phyloP scores from a whole-genome alignment of 2,888 invertebrate species.

The Drosophila falleni region DNA sequence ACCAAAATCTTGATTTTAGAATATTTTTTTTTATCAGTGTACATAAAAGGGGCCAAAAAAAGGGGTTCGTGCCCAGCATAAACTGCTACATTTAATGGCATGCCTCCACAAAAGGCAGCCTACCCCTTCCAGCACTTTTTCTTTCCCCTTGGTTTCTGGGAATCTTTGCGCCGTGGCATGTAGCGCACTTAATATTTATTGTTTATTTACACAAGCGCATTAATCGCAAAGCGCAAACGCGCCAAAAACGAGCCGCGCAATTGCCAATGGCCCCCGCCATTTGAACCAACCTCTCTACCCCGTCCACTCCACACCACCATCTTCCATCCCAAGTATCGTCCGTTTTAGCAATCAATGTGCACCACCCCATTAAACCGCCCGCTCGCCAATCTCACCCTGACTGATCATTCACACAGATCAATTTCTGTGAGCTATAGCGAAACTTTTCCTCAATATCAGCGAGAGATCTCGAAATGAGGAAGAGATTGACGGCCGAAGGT shows the following conservation, averaged over 20 bases:
- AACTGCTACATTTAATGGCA: conserved; percentile 66
- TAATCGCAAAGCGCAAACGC: conserved; percentile 79
- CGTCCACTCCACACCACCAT: background rate
- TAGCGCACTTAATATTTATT: conserved; percentile 79
- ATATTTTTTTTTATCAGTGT: too few species aligned
- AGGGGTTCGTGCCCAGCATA: conserved; percentile 56
- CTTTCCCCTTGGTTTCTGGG: conserved; percentile 38
- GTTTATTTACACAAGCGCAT: conserved; percentile 81
- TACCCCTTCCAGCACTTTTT: background rate
- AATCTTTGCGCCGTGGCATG: conserved; percentile 61
- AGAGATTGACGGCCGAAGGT: conserved; percentile 41
- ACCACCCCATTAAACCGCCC: conserved; percentile 17
- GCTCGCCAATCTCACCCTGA: background rate
- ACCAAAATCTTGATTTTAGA: too few species aligned
- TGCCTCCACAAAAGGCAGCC: conserved; percentile 36
- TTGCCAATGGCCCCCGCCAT: conserved; percentile 57
- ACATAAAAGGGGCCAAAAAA: background rate
- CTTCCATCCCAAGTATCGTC: background rate
- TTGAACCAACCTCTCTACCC: background rate
- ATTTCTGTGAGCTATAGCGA: conserved; percentile 25
- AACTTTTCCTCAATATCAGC: conserved; percentile 41
- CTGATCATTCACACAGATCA: conserved; percentile 20
- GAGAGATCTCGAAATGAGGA: conserved; percentile 23
- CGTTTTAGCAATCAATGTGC: conserved; percentile 25
- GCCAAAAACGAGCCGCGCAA: conserved; percentile 75